Percentiles rank a stretch among this genome's conserved stretches.
Conservation (phyloP, 92 coral and sea anemone species). For the Umimayanthus chanpuru region DNA sequence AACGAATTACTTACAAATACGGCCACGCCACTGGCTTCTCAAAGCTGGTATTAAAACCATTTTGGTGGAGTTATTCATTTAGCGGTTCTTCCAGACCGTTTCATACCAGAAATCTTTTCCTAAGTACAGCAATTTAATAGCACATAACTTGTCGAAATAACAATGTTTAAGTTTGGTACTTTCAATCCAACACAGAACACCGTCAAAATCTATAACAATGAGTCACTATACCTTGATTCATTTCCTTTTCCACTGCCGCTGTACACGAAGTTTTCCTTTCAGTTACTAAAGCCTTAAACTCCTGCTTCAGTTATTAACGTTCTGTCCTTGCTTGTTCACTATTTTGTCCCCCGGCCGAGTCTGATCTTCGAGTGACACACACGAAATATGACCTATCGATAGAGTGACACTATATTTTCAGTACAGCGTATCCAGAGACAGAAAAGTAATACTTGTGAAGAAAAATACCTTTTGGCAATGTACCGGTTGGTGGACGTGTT, state of each 20-base stretch:
- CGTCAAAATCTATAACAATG: not conserved
- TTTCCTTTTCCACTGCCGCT: conserved; percentile 20
- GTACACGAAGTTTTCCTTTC: not conserved
- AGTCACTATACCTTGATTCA: conserved; percentile 36
- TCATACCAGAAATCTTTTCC: too few relatives aligned
- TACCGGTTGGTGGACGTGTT: not conserved
- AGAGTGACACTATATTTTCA: not conserved
- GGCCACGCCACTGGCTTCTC: not conserved
- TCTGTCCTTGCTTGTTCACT: not conserved
- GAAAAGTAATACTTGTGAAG: not conserved
- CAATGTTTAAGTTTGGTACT: not conserved
- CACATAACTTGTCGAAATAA: not conserved
- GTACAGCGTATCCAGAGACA: not conserved
- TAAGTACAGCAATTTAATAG: not conserved
- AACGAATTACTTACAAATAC: not conserved
- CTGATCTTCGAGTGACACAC: conserved; percentile 23
- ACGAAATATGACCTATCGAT: conserved; percentile 22
- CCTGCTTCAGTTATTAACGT: not conserved
- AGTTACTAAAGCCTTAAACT: not conserved
- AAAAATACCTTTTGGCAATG: conserved; percentile 20
- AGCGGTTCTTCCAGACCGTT: not conserved
- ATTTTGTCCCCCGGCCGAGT: conserved; percentile 10
- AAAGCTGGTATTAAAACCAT: not conserved
- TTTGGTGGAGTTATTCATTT: not conserved
- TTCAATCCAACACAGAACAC: not conserved